A percentile compares a stretch with the other conserved stretches of the same genome.
These are phyloP conservation scores for Nothobranchius kuhntae DNA, from an alignment of 2,113 vertebrate genomes.

Conservation along the genomic window DNA sequence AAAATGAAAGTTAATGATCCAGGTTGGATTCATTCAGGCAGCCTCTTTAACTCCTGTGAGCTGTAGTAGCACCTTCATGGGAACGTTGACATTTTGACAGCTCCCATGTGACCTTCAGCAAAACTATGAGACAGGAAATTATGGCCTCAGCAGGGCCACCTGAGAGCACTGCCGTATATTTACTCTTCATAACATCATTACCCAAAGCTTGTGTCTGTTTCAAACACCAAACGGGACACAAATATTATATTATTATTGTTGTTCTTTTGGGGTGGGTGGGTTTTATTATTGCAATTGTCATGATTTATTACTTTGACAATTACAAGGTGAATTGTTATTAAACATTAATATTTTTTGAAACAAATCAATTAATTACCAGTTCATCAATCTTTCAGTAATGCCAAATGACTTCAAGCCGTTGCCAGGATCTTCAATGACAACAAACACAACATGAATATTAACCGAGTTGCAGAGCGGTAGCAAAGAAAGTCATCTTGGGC, in stretches of 20 bases:
- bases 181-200: slow-evolving; percentile 47
- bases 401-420: not conserved
- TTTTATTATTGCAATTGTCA: no score
- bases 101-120: slow-evolving; percentile 65
- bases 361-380: not conserved
- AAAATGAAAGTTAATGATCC: slow-evolving; percentile 57
- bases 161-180: slow-evolving; percentile 55
- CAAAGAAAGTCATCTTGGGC: slow-evolving; percentile 5
- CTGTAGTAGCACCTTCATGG: slow-evolving; percentile 28
- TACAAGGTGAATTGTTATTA: no score
- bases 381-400: not conserved
- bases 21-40: slow-evolving; percentile 39
- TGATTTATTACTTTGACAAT: no score
- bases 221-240: not conserved
- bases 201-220: slow-evolving; percentile 16
- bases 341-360: no score
- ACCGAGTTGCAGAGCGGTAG: slow-evolving; percentile 2
- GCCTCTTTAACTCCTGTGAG: slow-evolving; percentile 47
- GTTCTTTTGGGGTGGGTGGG: no score
- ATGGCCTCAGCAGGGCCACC: slow-evolving; percentile 34
- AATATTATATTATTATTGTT: not conserved
- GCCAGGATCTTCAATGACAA: slow-evolving; percentile 3
- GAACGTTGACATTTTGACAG: slow-evolving; percentile 53
- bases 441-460: slow-evolving; percentile 10
- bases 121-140: slow-evolving; percentile 50